Conservation (phyloP, 2,888 invertebrate species). For the Acleris cristana region DNA sequence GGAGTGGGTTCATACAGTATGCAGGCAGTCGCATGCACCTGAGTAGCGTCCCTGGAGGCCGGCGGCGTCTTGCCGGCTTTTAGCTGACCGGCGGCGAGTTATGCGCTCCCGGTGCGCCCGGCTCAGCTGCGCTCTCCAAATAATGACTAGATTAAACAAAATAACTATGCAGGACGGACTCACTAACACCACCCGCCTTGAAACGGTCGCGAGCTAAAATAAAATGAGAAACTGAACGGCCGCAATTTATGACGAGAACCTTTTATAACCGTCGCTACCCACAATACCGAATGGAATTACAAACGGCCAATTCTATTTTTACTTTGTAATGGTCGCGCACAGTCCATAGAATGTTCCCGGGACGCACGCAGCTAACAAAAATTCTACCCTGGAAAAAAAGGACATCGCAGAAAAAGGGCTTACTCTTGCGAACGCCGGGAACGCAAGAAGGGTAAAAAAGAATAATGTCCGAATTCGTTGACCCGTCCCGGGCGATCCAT, state of each 20-base stretch:
- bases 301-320: conserved; percentile 79
- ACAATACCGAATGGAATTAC: conserved; percentile 73
- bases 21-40: conserved; percentile 59
- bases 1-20: conserved; percentile 69
- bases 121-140: conserved; percentile 46
- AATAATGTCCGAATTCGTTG: conserved; percentile 85
- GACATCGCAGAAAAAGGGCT: conserved; percentile 82
- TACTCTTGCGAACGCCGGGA: conserved; percentile 77
- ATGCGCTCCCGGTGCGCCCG: conserved; percentile 56
- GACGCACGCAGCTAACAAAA: conserved; percentile 65
- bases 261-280: conserved; percentile 55
- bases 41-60: conserved; percentile 42
- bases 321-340: conserved; percentile 80
- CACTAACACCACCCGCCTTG: conserved; percentile 9
- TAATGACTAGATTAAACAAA: conserved; percentile 43
- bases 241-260: conserved; percentile 47
- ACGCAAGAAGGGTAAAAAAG: conserved; percentile 84
- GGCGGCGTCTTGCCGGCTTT: conserved; percentile 50
- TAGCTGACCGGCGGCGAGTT: conserved; percentile 63
- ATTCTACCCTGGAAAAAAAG: conserved; percentile 77
- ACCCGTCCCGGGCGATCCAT: conserved; percentile 84
- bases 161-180: conserved; percentile 22
- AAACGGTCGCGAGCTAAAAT: conserved; percentile 34
- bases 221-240: conserved; percentile 43
- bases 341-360: conserved; percentile 78